Base-by-base conservation (phyloP, 2,113 vertebrate genomes). In the Montifringilla adamsi region DNA sequence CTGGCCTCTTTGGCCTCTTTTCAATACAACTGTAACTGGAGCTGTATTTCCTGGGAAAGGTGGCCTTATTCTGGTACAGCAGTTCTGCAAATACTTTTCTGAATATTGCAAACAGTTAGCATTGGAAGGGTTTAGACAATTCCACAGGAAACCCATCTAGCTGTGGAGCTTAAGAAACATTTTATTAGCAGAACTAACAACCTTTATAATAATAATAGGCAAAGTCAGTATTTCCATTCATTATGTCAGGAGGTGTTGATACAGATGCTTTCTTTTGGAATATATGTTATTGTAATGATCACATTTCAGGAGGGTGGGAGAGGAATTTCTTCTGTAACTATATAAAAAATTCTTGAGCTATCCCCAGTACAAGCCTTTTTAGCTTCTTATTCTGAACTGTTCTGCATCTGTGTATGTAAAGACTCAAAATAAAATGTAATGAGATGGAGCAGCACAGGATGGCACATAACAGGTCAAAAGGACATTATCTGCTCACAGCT, bases 91-190 rank as follows among this genome's bases (percentile, higher is more conserved):
- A 95, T 96, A 35, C 91, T 96, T 97, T 90, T 81, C 94, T 94
- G 86, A 96, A 97, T 94, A 93, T 66, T 95, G 91, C 94, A 93
- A 97, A 86, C 83, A 89, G 94, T 93, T 92, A 95, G 90, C 81
- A 87, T 82, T 95, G 94, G 95, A 97, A 92, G 84, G 73, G 62
- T 87, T 96, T 85, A 87, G 81, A 94, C 87, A 86, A 95, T 97
- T 97, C 96, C 94, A 97, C 94, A 96, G 97, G 96, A 97, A 97
- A 96, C 89, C 89, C 87, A 95, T 96, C 94, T 86, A 94, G 87
- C 95, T 87, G 47, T 82, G 77, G 87, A 92, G 92, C 95, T 95
- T 83, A 94, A 95, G 94, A 90, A 95, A 94, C 93, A 75, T 94
- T 94, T 97, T 97, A 97, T 94, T 96, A 96, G 92, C 43, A 41